Evolutionary conservation across 2,113 vertebrate genomes (phyloP).

Genomic region (Centropristis striata): DNA sequence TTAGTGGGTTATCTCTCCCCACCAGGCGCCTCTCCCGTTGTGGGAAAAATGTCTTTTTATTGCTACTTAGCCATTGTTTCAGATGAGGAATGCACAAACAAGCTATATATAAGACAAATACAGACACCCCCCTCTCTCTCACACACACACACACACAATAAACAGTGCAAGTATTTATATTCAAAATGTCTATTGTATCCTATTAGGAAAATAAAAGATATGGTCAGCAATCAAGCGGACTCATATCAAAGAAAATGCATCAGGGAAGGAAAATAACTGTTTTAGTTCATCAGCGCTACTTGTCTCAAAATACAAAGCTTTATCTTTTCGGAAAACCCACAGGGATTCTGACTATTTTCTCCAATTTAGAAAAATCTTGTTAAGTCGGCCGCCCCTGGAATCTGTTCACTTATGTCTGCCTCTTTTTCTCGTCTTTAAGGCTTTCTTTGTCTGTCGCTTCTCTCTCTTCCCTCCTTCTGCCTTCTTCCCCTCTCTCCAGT

Average conservation of each 20-base stretch:
- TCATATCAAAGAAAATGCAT: conserved; percentile 46
- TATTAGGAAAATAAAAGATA: conserved; percentile 43
- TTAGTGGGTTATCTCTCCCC: conserved; percentile 70
- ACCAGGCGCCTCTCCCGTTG: conserved; percentile 65
- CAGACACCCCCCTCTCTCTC: neutral
- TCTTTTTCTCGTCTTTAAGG: conserved; percentile 54
- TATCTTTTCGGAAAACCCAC: conserved; percentile 61
- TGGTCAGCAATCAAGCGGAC: conserved; percentile 52
- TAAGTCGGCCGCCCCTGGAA: conserved; percentile 58
- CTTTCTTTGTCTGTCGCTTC: conserved; percentile 51
- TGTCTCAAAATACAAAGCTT: conserved; percentile 61
- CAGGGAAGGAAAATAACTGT: conserved; percentile 54
- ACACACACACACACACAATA: neutral
- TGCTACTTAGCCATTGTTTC: conserved; percentile 71
- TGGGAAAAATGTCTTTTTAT: conserved; percentile 57
- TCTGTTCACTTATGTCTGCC: conserved; percentile 54
- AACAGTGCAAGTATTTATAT: conserved; percentile 39
- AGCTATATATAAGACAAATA: conserved; percentile 53
- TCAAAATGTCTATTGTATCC: conserved; percentile 33
- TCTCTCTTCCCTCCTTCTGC: conserved; percentile 29
- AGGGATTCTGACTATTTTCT: conserved; percentile 64
- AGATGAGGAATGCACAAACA: conserved; percentile 66
- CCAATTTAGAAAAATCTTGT: conserved; percentile 69
- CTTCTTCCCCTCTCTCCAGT: conserved; percentile 36
- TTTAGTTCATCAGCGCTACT: conserved; percentile 60